These are phyloP conservation scores for Etheostoma perlongum DNA, from an alignment of 2,797 vertebrate genomes.

Conservation along the genomic window DNA sequence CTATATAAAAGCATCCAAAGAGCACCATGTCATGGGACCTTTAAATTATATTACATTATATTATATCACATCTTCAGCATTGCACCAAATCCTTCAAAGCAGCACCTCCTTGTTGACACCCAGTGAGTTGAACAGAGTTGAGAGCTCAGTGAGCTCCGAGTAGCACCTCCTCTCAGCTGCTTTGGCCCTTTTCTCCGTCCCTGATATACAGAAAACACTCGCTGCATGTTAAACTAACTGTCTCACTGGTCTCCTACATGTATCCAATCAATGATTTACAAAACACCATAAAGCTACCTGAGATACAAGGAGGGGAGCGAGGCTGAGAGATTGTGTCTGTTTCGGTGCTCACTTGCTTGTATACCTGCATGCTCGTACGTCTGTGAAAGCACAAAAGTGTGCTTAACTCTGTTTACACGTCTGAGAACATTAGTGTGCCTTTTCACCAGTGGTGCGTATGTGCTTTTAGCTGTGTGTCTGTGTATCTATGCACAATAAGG, in stretches of 20 bases:
- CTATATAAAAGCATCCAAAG: no score
- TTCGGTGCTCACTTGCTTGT: slow-evolving; percentile 17
- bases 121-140: slow-evolving; percentile 11
- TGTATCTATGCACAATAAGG: slow-evolving; percentile 34
- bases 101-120: slow-evolving; percentile 28
- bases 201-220: slow-evolving; percentile 18
- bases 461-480: slow-evolving; percentile 41
- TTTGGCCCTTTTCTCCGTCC: slow-evolving; percentile 28
- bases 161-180: slow-evolving; percentile 11
- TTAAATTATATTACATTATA: neutral
- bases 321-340: slow-evolving; percentile 14
- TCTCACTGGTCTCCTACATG: slow-evolving; percentile 49
- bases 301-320: slow-evolving; percentile 12
- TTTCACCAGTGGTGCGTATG: slow-evolving; percentile 21
- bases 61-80: slow-evolving; percentile 1
- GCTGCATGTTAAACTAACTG: slow-evolving; percentile 55
- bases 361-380: slow-evolving; percentile 21
- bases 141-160: neutral
- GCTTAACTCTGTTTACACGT: slow-evolving; percentile 39
- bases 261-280: slow-evolving; percentile 77
- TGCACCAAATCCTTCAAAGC: slow-evolving; percentile 30
- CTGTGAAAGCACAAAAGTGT: slow-evolving; percentile 47
- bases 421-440: slow-evolving; percentile 42
- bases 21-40: no score
- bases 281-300: slow-evolving; percentile 42